Conservation (phyloP, 2,797 vertebrate species). For the Periophthalmus magnuspinnatus region DNA sequence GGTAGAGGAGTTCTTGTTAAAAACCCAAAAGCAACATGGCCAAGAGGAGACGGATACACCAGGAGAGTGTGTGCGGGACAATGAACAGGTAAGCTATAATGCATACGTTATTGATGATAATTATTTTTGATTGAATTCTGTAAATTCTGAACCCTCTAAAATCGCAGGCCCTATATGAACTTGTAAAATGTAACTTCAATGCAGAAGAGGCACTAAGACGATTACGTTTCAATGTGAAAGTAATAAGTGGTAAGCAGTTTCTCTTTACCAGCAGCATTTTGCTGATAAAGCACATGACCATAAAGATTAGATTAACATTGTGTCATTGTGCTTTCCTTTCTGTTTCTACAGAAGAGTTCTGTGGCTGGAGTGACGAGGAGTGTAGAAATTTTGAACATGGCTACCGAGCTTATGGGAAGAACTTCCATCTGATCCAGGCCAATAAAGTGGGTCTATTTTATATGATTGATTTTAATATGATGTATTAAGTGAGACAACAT, state of each 20-base stretch:
- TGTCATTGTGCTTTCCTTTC: fast-evolving
- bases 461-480: background rate
- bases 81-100: slow-evolving; percentile 82
- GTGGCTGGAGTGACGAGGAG: slow-evolving; percentile 94
- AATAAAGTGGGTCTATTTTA: slow-evolving; percentile 83
- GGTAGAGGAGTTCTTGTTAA: slow-evolving; percentile 88
- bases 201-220: slow-evolving; percentile 89
- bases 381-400: slow-evolving; percentile 92
- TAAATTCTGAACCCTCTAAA: slow-evolving; percentile 3
- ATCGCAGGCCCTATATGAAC: slow-evolving; percentile 88
- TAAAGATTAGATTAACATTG: slow-evolving; percentile 1
- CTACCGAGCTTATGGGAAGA: slow-evolving; percentile 94
- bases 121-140: background rate
- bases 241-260: slow-evolving; percentile 85
- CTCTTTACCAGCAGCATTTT: background rate
- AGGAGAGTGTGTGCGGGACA: slow-evolving; percentile 82
- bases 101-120: background rate
- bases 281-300: background rate
- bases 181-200: slow-evolving; percentile 95
- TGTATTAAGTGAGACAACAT: background rate
- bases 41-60: slow-evolving; percentile 71
- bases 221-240: slow-evolving; percentile 92
- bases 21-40: slow-evolving; percentile 76
- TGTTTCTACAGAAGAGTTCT: slow-evolving; percentile 82
- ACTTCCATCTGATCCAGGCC: slow-evolving; percentile 96